Base-by-base conservation (phyloP, 1,140 invertebrate species). In the Drosophila tsacasi region DNA sequence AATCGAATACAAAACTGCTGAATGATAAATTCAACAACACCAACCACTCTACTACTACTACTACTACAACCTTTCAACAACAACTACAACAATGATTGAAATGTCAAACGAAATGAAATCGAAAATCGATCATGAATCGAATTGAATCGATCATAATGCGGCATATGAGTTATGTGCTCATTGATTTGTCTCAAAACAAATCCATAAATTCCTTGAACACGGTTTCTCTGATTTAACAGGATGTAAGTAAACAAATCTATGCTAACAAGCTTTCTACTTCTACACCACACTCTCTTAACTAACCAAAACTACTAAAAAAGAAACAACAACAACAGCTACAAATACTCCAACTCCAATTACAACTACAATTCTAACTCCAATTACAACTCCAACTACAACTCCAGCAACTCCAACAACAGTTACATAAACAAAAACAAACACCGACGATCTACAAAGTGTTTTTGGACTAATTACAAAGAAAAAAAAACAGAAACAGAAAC, bases 241-340 rank as follows among this genome's bases (percentile, higher is more conserved):
- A 86, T 86, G 83, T 86, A 86, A 86, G 83, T 86, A 86, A 86
- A 85, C 66, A 76, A 84, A 69, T 67, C 37, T 84, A 79, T 63
- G 44, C 68, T 61, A 76, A 44, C 44, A 67, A 57, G 69, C 55
- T 77, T 76, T 67, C 46, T 60, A 42, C 55, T 60, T 73, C 44
- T 32, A 52, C 75, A 54, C 59, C 58, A 71, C 40, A 39, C 54
- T 55, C 9, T n/a, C 32, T 60, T 27, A 59, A 71, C 75, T 44
- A 78, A 62, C 37, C 37, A 71, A 35, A 40, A 68, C 17, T 49
- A 73, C 27, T 32, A 54, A 30, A 47, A 66, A 47, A 40, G 21
- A 68, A 64, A 60, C 37, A 55, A 60, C 40, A 27, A 37, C 27
- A 23, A 62, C 57, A 61, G 30, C 17, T 27, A 44, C 50, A 50